Evolutionary conservation across 2,888 invertebrate species (phyloP), one percentile per base, ranked within the genome.

Genomic region (Bhutanitis thaidina): DNA sequence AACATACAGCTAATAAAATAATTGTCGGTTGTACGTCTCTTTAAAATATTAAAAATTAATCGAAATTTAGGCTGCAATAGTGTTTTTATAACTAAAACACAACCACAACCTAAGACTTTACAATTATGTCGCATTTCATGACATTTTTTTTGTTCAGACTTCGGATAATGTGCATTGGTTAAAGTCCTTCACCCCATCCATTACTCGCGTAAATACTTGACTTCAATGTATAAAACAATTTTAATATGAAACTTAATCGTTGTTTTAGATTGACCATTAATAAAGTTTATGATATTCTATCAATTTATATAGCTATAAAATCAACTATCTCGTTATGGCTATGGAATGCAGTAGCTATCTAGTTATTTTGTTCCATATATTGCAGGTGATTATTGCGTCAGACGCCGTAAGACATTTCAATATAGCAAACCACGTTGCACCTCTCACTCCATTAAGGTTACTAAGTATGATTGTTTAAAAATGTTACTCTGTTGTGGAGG

Each of bases 331-430:
- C 55, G 62, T 63, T 72, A 72, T 62, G 72, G 74, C 58, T 53
- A 60, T 64, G 74, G 73, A 78, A 80, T 78, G 77, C 69, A 67
- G 71, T 65, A 67, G 63, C 65, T 69, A 71, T 74, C 69, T 60
- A 68, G 72, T 69, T 67, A 72, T 71, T 74, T 72, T 70, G 73
- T 71, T 76, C 70, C 73, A 70, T 67, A 70, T 71, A 62, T 64
- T 69, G 68, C 72, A 71, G 68, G 70, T 73, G 69, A 71, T 67
- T 61, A 69, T 83, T 81, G 77, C 80, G 74, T 79, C 80, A 82
- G 71, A 66, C 66, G 59, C 63, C 58, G 68, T 74, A 74, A 74
- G 69, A 71, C 62, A 61, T 59, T 52, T 52, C 52, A 52, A 52
- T 52, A 52, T 32, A 36, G 37, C 47, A 35, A 41, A 51, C 46